Percentiles rank a stretch among this genome's conserved stretches.
Conservation (phyloP, 2,113 vertebrate genomes). For the Empidonax alnorum region DNA sequence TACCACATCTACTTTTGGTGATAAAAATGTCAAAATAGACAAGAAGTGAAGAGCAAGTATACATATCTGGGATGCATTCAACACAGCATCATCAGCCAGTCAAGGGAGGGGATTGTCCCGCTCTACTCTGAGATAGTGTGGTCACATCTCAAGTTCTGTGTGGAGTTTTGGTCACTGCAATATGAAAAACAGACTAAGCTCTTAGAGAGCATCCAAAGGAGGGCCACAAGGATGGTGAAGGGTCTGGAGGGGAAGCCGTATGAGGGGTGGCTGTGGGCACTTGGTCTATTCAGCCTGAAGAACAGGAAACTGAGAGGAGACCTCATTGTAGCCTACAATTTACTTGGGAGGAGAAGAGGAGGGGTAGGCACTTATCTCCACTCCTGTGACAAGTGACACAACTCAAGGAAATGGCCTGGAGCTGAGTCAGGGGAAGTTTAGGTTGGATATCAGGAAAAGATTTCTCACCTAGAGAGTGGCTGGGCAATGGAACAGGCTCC, state of each 20-base stretch:
- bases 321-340: background rate
- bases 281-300: background rate
- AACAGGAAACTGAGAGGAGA: background rate
- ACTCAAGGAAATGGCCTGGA: background rate
- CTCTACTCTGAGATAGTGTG: background rate
- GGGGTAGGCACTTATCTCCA: background rate
- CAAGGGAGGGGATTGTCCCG: accelerated
- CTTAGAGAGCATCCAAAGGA: background rate
- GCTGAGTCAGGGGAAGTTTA: background rate
- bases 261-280: background rate
- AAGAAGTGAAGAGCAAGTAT: background rate
- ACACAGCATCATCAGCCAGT: background rate
- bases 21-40: background rate
- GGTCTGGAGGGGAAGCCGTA: accelerated
- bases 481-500: background rate
- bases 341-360: accelerated
- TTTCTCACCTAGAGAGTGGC: background rate
- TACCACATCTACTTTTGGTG: background rate
- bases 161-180: background rate
- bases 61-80: background rate
- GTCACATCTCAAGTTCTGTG: background rate
- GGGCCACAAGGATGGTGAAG: background rate
- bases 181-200: background rate
- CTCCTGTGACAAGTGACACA: background rate
- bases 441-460: no score